Evolutionary conservation across 2,797 vertebrate genomes (phyloP), one percentile per base, ranked within the genome.

Genomic region (Gallirallus australis): DNA sequence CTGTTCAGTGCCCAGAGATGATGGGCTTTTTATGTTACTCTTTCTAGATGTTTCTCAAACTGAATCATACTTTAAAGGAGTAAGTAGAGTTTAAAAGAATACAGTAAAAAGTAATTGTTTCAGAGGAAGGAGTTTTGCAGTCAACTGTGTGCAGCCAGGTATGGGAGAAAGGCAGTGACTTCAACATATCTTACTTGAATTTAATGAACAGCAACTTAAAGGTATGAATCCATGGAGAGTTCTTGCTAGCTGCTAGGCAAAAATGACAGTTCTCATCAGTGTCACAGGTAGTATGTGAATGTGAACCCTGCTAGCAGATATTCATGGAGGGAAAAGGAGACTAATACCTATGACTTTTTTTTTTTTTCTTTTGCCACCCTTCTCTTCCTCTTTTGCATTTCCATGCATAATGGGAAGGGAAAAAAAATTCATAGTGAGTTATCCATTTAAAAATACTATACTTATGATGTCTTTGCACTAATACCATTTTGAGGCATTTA

Each of bases 1-100:
- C 65, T 3, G 1, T 81, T 95, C 3, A 27, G 2, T 72, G 54
- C 73, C 63, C 82, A 79, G 60, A 82, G 54, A 42, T 64, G 21
- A 81, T 61, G 50, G 45, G 61, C 53, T 83, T 81, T 78, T 68
- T 73, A 35, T 88, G 76, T 88, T 83, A 75, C 60, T 82, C 85
- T 90, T 91, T 77, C 72, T 93, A 71, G 79, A 48, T 85, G 56
- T 68, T 83, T 94, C 48, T 94, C 48, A 87, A 73, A 91, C 28
- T 78, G 56, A 87, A 40, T 88, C 39, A 48, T 77, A 60, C 56
- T 80, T 91, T 35, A 60, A 79, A 87, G 56, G 71, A 89, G 30
- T 65, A 75, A 84, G n/a, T 79, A 89, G 63, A 82, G 31, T 75
- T 81, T 71, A 61, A 94, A 85, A 82, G 45, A n/a, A 56, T 83